Evolutionary conservation across 2,888 invertebrate species (phyloP), one percentile per base, ranked within the genome.

Genomic region (Dicyrtomina minuta): DNA sequence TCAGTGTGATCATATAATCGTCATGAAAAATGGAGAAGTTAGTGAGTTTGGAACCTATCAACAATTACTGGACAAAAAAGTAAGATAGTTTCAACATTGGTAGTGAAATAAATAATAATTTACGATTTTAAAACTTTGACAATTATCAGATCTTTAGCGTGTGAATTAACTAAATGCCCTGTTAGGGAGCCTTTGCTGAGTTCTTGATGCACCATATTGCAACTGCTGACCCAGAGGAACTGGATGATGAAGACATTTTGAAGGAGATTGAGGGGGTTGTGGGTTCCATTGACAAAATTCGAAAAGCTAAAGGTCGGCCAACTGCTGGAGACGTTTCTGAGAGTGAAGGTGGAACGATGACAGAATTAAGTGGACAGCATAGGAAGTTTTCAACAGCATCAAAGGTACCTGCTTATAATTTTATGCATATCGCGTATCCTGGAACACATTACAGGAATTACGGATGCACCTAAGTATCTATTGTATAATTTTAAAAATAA

Each of bases 181-280:
- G 4, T 46, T 33, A 68, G 72, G 86, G 86, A 49, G 83, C 83
- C 5, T 87, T 87, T 80, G 89, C 92, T 0, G 93, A 93, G 72
- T 93, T 93, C 82, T 83, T 93, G 60, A 82, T 91, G 71, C 90
- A 91, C 46, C 79, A 80, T 53, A 65, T 80, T 15, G 76, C 79
- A 20, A 60, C 73, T 10, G 83, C 82, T 60, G 82, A 81, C 61
- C 68, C 70, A 20, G 70, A 64, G 6, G 79, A 80, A 62, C 67
- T 76, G 24, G 77, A 79, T 1, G 77, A 77, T 62, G 74, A 60
- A 13, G 71, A 67, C 15, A n/a, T 77, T 12, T 41, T 73, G 10
- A 66, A 74, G 59, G 74, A 72, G 17, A 53, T 77, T 24, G 64
- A 74, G 41, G 53, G 55, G 10, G 73, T 68, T 62, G 72, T 74